phyloP scores from a whole-genome alignment of 2,797 vertebrate genomes.

The Neostethus bicornis region DNA sequence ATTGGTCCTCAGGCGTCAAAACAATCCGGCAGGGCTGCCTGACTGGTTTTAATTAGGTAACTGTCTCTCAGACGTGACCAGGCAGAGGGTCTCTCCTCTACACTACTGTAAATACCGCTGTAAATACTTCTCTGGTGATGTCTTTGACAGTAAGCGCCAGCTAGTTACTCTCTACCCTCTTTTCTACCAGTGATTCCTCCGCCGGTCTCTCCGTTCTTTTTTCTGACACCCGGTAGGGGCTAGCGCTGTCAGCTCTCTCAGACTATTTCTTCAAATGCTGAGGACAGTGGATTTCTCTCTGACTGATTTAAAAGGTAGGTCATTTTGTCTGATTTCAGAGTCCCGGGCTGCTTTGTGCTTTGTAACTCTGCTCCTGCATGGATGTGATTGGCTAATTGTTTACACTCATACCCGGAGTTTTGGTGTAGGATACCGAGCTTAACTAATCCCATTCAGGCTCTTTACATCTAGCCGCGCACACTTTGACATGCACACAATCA shows the following conservation, averaged over 20 bases:
- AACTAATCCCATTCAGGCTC: conserved; percentile 88
- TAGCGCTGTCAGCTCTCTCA: conserved; percentile 86
- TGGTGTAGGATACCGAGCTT: conserved; percentile 75
- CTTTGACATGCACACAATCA: conserved; percentile 51
- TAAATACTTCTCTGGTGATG: conserved; percentile 95
- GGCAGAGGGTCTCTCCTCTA: conserved; percentile 86
- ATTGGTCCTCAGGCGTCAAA: conserved; percentile 98
- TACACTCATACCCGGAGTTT: conserved; percentile 68
- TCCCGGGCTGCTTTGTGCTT: conserved; percentile 40
- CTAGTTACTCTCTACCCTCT: conserved; percentile 79
- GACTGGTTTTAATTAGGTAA: conserved; percentile 99
- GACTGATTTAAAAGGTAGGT: conserved; percentile 95
- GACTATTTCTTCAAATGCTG: conserved; percentile 94
- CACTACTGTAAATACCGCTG: conserved; percentile 94
- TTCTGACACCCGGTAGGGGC: conserved; percentile 80
- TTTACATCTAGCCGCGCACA: conserved; percentile 39
- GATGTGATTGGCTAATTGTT: conserved; percentile 81
- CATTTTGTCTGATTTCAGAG: conserved; percentile 68
- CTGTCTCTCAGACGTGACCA: conserved; percentile 93
- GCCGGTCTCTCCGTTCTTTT: conserved; percentile 48
- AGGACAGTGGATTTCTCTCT: conserved; percentile 89
- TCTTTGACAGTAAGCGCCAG: conserved; percentile 95
- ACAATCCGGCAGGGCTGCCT: conserved; percentile 96
- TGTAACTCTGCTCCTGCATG: conserved; percentile 75
- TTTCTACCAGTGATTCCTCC: conserved; percentile 83